These are phyloP conservation scores for Gorsachius goisagi DNA, from an alignment of 2,113 vertebrate species.

Conservation along the genomic window DNA sequence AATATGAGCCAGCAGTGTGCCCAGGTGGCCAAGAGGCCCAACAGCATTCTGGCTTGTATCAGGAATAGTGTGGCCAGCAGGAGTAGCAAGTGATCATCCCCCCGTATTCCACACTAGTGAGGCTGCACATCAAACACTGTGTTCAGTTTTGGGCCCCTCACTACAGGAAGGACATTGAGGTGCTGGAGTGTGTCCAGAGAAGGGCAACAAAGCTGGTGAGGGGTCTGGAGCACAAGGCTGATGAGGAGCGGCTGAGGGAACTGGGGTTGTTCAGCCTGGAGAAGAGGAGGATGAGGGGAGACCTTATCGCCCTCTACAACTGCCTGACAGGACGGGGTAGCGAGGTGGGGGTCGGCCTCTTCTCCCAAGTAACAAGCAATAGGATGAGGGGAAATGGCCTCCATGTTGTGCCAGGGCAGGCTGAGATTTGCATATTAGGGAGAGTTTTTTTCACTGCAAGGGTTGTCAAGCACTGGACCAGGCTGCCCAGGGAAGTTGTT, in stretches of 20 bases:
- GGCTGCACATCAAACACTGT: accelerated
- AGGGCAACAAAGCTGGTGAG: background rate
- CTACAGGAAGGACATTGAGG: background rate
- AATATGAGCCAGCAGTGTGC: background rate
- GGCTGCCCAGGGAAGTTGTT: background rate
- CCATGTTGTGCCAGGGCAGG: background rate
- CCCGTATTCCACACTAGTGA: background rate
- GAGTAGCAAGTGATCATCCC: accelerated
- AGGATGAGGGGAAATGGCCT: background rate
- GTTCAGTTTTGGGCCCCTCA: background rate
- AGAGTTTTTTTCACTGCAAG: background rate
- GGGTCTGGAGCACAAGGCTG: background rate
- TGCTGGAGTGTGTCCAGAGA: background rate
- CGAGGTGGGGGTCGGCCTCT: no score
- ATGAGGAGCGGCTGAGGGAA: background rate
- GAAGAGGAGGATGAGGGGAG: background rate
- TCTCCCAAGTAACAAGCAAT: no score
- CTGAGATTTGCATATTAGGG: background rate
- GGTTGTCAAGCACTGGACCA: background rate
- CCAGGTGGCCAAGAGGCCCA: background rate
- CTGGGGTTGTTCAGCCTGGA: background rate
- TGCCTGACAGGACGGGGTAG: no score
- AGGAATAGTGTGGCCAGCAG: background rate
- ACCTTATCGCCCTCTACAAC: background rate
- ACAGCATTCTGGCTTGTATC: background rate